phyloP scores from a whole-genome alignment of 2,888 invertebrate species.

The Ernsta delagoae region DNA sequence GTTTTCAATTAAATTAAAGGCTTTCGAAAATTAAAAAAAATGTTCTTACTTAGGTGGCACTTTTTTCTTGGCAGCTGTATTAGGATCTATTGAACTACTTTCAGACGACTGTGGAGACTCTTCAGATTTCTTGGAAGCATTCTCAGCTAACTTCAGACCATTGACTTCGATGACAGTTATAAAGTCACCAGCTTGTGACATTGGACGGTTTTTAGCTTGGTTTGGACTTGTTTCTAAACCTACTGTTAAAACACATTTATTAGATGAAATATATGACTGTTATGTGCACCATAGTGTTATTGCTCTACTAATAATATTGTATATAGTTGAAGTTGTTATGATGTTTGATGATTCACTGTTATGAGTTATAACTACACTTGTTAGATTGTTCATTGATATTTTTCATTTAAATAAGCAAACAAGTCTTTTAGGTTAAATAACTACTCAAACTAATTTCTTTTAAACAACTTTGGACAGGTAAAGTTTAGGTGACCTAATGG shows the following conservation, averaged over 20 bases:
- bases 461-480: no score
- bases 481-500: no score
- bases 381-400: no score
- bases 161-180: conserved; percentile 96
- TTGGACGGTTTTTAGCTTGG: conserved; percentile 78
- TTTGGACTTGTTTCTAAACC: conserved; percentile 73
- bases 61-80: conserved; percentile 85
- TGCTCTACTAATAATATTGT: no score
- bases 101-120: conserved; percentile 75
- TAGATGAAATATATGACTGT: neutral
- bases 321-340: no score
- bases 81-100: conserved; percentile 84
- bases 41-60: conserved; percentile 86
- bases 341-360: no score
- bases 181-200: conserved; percentile 87
- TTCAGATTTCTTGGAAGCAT: conserved; percentile 70
- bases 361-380: no score
- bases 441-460: no score
- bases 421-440: no score
- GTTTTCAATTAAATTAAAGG: no score
- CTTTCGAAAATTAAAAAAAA: neutral
- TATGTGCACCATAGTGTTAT: no score
- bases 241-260: conserved; percentile 52
- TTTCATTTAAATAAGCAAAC: no score
- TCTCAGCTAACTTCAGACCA: conserved; percentile 87